Conservation (phyloP, 1,140 invertebrate genomes). For the Procambarus clarkii region DNA sequence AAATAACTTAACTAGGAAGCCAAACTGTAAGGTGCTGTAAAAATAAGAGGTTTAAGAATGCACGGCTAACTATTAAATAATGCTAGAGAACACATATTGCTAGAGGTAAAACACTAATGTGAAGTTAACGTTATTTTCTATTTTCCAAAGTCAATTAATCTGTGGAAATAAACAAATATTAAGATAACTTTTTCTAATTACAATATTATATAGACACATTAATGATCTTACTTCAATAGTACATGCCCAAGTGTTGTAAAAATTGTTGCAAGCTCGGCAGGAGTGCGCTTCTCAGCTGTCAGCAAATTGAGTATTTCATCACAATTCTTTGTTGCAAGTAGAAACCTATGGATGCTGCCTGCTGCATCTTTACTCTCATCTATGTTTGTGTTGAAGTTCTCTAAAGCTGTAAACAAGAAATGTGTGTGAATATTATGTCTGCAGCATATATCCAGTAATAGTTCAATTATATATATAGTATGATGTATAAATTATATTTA, state of each 20-base stretch:
- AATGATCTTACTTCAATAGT: slow-evolving; percentile 24
- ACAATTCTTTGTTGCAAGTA: slow-evolving; percentile 25
- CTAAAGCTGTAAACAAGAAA: slow-evolving; percentile 18
- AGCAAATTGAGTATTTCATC: slow-evolving; percentile 39
- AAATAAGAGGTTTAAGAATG: too few relatives aligned
- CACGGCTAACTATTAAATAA: too few relatives aligned
- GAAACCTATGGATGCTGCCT: slow-evolving; percentile 6
- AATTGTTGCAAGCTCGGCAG: slow-evolving; percentile 18
- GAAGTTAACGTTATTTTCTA: too few relatives aligned
- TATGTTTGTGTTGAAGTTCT: slow-evolving; percentile 13
- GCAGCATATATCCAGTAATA: background rate
- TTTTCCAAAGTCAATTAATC: too few relatives aligned
- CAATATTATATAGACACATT: too few relatives aligned
- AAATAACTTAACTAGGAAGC: too few relatives aligned
- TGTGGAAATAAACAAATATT: too few relatives aligned
- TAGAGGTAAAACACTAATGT: too few relatives aligned
- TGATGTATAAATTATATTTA: too few relatives aligned
- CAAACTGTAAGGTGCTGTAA: too few relatives aligned
- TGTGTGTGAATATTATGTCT: background rate
- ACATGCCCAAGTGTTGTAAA: slow-evolving; percentile 43
- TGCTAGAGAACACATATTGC: too few relatives aligned
- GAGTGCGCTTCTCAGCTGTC: slow-evolving; percentile 8
- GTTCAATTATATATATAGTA: background rate
- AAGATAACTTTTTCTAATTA: too few relatives aligned
- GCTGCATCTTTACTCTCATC: slow-evolving; percentile 25